Percentiles rank a stretch among this genome's conserved stretches.
Evolutionary conservation across 37 sponge, comb jelly and placozoan genomes (phyloP).

Genomic region (Corticium candelabrum): DNA sequence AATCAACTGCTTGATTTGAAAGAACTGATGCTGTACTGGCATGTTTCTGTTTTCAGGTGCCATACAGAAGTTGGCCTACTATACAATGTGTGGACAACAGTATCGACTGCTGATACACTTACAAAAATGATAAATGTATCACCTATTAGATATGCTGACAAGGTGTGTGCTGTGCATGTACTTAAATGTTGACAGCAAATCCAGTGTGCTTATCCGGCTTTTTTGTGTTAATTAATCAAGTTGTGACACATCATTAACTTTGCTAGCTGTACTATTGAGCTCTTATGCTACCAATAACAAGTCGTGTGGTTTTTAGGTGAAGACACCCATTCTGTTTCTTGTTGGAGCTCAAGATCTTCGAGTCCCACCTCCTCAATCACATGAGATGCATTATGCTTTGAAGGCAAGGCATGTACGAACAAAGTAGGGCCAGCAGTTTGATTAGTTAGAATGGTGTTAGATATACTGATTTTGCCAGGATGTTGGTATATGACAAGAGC

Average conservation of each 20-base stretch:
- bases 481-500: conserved; percentile 62
- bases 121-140: conserved; percentile 46
- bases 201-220: too few relatives aligned
- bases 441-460: neutral
- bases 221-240: too few relatives aligned
- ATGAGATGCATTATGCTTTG: conserved; percentile 33
- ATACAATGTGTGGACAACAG: conserved; percentile 23
- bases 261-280: neutral
- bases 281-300: neutral
- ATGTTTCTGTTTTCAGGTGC: conserved; percentile 15
- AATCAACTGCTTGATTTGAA: conserved; percentile 8
- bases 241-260: too few relatives aligned
- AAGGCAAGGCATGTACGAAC: conserved; percentile 44
- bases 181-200: too few relatives aligned
- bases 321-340: conserved; percentile 33
- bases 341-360: conserved; percentile 51
- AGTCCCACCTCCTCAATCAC: conserved; percentile 46
- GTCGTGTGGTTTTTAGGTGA: conserved; percentile 19
- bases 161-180: too few relatives aligned
- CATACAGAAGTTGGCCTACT: conserved; percentile 52
- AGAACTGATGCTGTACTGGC: too few relatives aligned
- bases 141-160: conserved; percentile 55
- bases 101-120: conserved; percentile 28
- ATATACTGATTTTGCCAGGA: conserved; percentile 12
- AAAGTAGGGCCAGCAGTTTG: conserved; percentile 28